Percentiles rank a stretch among this genome's conserved stretches.
Evolutionary conservation across 1,140 invertebrate genomes (phyloP).

Genomic region (Calycopis cecrops): DNA sequence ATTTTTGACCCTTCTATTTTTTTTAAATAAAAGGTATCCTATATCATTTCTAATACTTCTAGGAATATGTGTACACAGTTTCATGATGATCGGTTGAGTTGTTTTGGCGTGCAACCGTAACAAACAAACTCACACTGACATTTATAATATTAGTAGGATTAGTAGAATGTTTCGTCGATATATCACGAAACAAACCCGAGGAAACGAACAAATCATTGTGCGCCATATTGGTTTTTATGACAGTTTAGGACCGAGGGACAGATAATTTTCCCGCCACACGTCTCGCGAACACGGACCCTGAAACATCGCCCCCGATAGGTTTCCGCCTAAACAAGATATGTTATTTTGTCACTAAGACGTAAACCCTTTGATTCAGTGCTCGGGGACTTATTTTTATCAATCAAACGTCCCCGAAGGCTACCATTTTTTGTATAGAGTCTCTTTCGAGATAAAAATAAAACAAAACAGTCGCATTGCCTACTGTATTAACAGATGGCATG

Average conservation of each 20-base stretch:
- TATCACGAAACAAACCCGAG: neutral
- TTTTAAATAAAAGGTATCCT: too few relatives aligned
- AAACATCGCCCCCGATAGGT: conserved; percentile 19
- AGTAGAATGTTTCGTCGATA: neutral
- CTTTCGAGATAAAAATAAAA: neutral
- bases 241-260: conserved; percentile 2
- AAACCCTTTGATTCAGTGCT: conserved; percentile 30
- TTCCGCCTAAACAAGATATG: conserved; percentile 19
- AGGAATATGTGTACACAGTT: too few relatives aligned
- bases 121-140: too few relatives aligned
- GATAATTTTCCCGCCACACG: conserved; percentile 10
- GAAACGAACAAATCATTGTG: neutral
- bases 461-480: too few relatives aligned
- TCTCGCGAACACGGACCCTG: conserved; percentile 4
- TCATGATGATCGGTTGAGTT: too few relatives aligned
- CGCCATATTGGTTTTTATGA: conserved; percentile 16
- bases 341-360: conserved; percentile 18
- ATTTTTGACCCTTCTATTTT: too few relatives aligned
- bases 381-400: conserved; percentile 39
- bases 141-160: neutral
- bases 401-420: conserved; percentile 17
- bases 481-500: too few relatives aligned
- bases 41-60: too few relatives aligned
- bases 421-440: conserved; percentile 4
- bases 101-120: too few relatives aligned